Percentiles rank a stretch among this genome's conserved stretches.
phyloP scores from a whole-genome alignment of 2,113 vertebrate genomes.

The Gulo gulo region DNA sequence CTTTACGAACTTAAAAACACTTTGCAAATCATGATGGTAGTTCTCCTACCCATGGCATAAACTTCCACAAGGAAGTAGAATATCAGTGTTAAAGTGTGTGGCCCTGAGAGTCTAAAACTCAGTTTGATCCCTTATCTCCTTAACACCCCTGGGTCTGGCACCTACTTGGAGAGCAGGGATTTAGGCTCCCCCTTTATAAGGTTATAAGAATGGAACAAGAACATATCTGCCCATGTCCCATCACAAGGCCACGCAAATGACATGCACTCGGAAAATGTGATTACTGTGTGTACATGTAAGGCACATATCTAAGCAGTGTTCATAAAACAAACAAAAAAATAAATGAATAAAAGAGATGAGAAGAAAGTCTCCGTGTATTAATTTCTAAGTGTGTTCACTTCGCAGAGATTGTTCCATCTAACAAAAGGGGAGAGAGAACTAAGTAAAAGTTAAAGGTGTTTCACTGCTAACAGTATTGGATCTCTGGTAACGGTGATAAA shows the following conservation, averaged over 20 bases:
- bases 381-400: neutral
- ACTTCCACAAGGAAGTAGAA: neutral
- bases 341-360: neutral
- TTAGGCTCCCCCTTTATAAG: neutral
- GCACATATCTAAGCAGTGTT: neutral
- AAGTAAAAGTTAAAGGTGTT: neutral
- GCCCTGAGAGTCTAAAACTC: neutral
- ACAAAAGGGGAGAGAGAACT: neutral
- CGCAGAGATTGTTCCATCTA: neutral
- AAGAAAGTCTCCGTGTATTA: neutral
- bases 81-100: rapidly evolving
- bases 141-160: neutral
- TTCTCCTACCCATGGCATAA: neutral
- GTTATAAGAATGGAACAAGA: neutral
- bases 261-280: neutral
- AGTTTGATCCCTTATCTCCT: neutral
- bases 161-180: neutral
- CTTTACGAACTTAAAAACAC: neutral
- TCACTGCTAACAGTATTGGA: neutral
- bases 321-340: neutral
- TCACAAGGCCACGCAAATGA: neutral
- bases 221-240: neutral
- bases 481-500: neutral
- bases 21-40: neutral
- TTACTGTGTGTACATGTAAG: neutral